Percentiles rank a stretch among this genome's conserved stretches.
These are phyloP conservation scores for Anarrhichthys ocellatus DNA, from an alignment of 2,113 vertebrate species.

Conservation along the genomic window DNA sequence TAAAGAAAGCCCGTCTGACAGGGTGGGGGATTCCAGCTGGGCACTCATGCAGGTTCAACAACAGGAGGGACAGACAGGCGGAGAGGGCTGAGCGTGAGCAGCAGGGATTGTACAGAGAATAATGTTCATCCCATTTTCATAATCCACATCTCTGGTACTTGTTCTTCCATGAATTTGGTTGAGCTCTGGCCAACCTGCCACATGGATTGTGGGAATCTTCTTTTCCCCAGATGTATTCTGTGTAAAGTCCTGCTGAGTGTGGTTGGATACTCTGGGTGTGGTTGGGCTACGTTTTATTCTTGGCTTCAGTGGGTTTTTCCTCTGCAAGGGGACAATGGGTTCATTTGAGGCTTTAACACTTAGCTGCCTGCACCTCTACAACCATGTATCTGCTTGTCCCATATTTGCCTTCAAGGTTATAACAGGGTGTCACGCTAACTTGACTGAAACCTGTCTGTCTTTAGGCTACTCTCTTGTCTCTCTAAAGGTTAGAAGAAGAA, in stretches of 20 bases:
- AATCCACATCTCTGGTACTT: slow-evolving; percentile 37
- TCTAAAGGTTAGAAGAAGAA: not conserved
- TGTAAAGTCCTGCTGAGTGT: slow-evolving; percentile 40
- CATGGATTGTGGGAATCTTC: slow-evolving; percentile 52
- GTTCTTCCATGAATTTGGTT: slow-evolving; percentile 6
- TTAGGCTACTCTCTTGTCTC: not conserved
- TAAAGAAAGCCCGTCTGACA: slow-evolving; percentile 41
- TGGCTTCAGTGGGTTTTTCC: slow-evolving; percentile 38
- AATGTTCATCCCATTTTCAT: slow-evolving; percentile 29
- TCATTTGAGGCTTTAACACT: slow-evolving; percentile 29
- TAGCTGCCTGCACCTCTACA: not conserved
- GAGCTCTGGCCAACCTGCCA: slow-evolving; percentile 30
- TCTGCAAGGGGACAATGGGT: slow-evolving; percentile 20
- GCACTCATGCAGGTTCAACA: slow-evolving; percentile 36
- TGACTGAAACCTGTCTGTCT: not conserved
- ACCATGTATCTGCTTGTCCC: not conserved
- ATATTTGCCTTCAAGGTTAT: too few species aligned
- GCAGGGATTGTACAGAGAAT: slow-evolving; percentile 20
- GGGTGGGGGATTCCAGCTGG: slow-evolving; percentile 45
- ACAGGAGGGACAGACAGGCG: slow-evolving; percentile 1
- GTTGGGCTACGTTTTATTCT: slow-evolving; percentile 40
- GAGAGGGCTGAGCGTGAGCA: slow-evolving; percentile 8
- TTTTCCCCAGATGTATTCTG: slow-evolving; percentile 32
- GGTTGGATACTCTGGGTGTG: slow-evolving; percentile 43
- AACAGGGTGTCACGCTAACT: not conserved